Conservation (phyloP, 2,113 vertebrate species). For the Lonchura striata region DNA sequence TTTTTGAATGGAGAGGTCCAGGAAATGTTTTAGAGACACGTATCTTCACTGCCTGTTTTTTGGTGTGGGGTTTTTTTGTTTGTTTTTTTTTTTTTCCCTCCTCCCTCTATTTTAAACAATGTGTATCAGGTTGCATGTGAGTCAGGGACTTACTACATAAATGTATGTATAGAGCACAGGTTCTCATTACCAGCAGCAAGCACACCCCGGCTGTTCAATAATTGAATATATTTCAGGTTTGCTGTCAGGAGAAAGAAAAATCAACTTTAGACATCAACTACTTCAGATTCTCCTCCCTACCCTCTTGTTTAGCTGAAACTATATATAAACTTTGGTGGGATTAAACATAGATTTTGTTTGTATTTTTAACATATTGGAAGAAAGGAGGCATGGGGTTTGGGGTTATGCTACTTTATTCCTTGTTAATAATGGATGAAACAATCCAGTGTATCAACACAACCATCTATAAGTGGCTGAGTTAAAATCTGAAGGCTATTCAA, state of each 20-base stretch:
- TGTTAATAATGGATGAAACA: not conserved
- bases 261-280: not conserved
- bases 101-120: not conserved
- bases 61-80: not conserved
- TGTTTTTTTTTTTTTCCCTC: fast-evolving
- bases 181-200: not conserved
- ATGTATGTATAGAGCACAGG: not conserved
- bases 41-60: not conserved
- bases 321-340: not conserved
- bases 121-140: not conserved
- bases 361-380: not conserved
- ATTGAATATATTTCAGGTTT: not conserved
- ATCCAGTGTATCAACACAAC: not conserved
- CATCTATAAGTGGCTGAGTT: not conserved
- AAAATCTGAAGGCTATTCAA: not conserved
- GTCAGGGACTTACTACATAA: not conserved
- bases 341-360: not conserved
- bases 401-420: not conserved
- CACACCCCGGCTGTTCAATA: not conserved
- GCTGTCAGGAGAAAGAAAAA: not conserved
- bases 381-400: not conserved
- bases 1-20: not conserved
- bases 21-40: not conserved
- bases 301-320: not conserved
- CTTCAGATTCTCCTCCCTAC: not conserved